Base-by-base conservation (phyloP, 2,888 invertebrate species). In the Onchidella celtica region DNA sequence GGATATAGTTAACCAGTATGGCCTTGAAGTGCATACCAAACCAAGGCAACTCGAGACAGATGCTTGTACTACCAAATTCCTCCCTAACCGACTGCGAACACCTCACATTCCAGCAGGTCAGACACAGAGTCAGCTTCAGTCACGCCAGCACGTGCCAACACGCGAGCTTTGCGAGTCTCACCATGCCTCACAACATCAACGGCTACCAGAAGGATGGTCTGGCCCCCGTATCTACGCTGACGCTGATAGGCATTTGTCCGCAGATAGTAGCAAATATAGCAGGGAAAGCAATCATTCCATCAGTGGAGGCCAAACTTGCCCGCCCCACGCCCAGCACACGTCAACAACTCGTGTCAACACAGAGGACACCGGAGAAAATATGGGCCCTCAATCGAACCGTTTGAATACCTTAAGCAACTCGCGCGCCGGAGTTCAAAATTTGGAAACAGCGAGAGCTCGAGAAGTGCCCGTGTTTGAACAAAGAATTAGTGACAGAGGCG, bases 1-100 rank as follows among this genome's bases (percentile, higher is more conserved):
- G 9, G 17, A 17, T 47, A 38, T 73, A 34, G 34, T 73, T 27
- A 34, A 61, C 27, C 73, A 73, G 3, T 61, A 73, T 36, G 73
- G 73, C 2, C 24, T 61, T 29, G 73, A 73, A 59, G 17, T 59
- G n/a, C 17, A 47, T 47, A n/a, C n/a, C n/a, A n/a, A n/a, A n/a
- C n/a, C n/a, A n/a, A n/a, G n/a, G n/a, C n/a, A n/a, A n/a, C n/a
- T n/a, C n/a, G n/a, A n/a, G n/a, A n/a, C n/a, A n/a, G n/a, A n/a
- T n/a, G n/a, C n/a, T n/a, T 47, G 17, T 47, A 6, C 47, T 47
- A 47, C 6, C 47, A 11, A 11, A 47, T 6, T 47, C 47, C 6
- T 17, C 47, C 6, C 47, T 47, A 47, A 17, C 17, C 47, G 47
- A n/a, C n/a, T n/a, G n/a, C n/a, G n/a, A n/a, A n/a, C n/a, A n/a